A percentile compares a stretch with the other conserved stretches of the same genome.
Conservation (phyloP, 1,140 invertebrate genomes). For the Lasaia peninsularis region DNA sequence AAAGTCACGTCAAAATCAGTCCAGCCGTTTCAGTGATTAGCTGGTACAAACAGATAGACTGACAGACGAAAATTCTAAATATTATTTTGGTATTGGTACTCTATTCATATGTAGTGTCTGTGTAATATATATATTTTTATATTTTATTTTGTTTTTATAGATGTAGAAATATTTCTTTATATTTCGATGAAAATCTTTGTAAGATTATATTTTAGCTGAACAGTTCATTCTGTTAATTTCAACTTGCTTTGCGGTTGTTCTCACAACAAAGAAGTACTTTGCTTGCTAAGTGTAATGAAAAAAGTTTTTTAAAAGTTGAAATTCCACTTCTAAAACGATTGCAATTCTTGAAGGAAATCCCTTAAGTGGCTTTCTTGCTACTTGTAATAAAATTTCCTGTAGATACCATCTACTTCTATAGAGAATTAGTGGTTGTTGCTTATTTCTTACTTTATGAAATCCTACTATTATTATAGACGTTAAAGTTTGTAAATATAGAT, state of each 20-base stretch:
- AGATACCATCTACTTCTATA: background rate
- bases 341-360: conserved; percentile 18
- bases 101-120: no score
- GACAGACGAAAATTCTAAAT: no score
- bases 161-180: no score
- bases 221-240: conserved; percentile 22
- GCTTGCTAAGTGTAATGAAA: conserved; percentile 26
- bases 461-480: no score
- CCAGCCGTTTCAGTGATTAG: no score
- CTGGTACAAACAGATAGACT: no score
- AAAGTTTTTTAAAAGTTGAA: conserved; percentile 25
- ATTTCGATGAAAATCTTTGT: background rate
- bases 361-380: conserved; percentile 22
- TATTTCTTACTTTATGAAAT: background rate
- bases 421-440: no score
- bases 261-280: conserved; percentile 25
- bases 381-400: conserved; percentile 21
- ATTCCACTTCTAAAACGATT: conserved; percentile 26
- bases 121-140: no score
- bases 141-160: no score
- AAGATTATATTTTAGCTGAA: conserved; percentile 1
- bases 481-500: no score
- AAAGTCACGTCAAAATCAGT: no score
- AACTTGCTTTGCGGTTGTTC: conserved; percentile 22
- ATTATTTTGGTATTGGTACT: no score